Conservation (phyloP, 1,140 invertebrate genomes). For the Aphidius gifuensis region DNA sequence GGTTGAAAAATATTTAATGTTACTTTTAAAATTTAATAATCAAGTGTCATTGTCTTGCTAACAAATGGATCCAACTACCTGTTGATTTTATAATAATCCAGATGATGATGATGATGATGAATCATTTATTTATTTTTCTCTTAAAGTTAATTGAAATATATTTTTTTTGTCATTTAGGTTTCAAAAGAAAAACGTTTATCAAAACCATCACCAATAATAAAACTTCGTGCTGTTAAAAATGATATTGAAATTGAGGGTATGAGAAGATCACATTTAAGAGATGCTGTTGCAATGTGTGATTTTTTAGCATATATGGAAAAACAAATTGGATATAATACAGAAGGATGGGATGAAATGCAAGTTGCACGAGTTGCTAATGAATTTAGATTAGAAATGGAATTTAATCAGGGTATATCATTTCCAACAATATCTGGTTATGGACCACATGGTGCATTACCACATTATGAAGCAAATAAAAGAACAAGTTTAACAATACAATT, state of each 20-base stretch:
- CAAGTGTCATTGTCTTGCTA: too few relatives aligned
- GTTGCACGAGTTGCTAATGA: constrained; percentile 65
- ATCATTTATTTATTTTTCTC: too few relatives aligned
- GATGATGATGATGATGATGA: not conserved
- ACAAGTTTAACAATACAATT: constrained; percentile 71
- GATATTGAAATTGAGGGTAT: constrained; percentile 81
- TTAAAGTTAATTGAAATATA: too few relatives aligned
- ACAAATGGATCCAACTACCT: too few relatives aligned
- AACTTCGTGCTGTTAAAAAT: constrained; percentile 85
- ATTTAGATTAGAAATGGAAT: constrained; percentile 66
- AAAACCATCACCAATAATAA: constrained; percentile 72
- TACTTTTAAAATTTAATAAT: too few relatives aligned
- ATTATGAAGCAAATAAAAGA: constrained; percentile 77
- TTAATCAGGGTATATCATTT: constrained; percentile 74
- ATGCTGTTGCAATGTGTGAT: constrained; percentile 88
- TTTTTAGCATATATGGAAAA: constrained; percentile 84
- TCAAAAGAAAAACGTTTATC: constrained; percentile 59
- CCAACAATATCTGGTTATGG: constrained; percentile 88
- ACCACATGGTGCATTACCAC: constrained; percentile 83
- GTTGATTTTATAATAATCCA: not conserved
- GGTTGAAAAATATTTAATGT: too few relatives aligned
- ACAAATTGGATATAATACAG: constrained; percentile 43
- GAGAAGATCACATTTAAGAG: constrained; percentile 77
- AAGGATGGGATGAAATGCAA: constrained; percentile 67
- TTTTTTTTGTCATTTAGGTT: constrained; percentile 33